phyloP scores from a whole-genome alignment of 2,888 invertebrate species.

The Galerucella pusilla region DNA sequence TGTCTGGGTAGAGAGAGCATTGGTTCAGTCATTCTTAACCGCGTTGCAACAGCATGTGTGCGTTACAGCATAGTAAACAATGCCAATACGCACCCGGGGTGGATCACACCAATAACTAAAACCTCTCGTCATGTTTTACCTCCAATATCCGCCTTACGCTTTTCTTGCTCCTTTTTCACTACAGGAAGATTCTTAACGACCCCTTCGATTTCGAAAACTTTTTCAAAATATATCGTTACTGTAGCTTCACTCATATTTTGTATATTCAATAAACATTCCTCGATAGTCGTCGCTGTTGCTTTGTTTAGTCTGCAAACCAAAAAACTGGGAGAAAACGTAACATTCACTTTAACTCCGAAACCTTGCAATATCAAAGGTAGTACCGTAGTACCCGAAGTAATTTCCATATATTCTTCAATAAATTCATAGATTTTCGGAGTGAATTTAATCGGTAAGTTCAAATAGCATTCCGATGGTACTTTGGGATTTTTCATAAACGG shows the following conservation, averaged over 20 bases:
- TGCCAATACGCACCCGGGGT: too few species aligned
- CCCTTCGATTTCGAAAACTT: slow-evolving; percentile 48
- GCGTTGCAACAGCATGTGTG: too few species aligned
- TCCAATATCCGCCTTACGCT: slow-evolving; percentile 2
- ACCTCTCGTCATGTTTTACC: neutral
- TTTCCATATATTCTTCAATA: slow-evolving; percentile 50
- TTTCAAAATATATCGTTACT: slow-evolving; percentile 43
- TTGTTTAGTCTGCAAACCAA: slow-evolving; percentile 44
- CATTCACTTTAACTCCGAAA: slow-evolving; percentile 36
- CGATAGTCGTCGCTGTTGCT: slow-evolving; percentile 39
- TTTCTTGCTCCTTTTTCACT: slow-evolving; percentile 11
- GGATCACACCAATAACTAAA: too few species aligned
- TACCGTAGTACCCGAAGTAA: slow-evolving; percentile 45
- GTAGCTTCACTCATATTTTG: slow-evolving; percentile 40
- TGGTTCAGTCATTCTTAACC: too few species aligned
- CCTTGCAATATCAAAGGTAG: slow-evolving; percentile 48
- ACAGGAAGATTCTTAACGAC: slow-evolving; percentile 23
- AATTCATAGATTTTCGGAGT: slow-evolving; percentile 37
- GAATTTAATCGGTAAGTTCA: slow-evolving; percentile 48
- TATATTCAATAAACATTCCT: slow-evolving; percentile 44
- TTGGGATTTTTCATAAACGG: slow-evolving; percentile 38
- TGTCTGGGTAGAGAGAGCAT: too few species aligned
- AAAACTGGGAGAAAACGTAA: slow-evolving; percentile 45
- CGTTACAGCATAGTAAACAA: too few species aligned
- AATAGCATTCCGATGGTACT: slow-evolving; percentile 46